Evolutionary conservation across 2,888 invertebrate species (phyloP), one percentile per base, ranked within the genome.

Genomic region (Euphydryas editha): DNA sequence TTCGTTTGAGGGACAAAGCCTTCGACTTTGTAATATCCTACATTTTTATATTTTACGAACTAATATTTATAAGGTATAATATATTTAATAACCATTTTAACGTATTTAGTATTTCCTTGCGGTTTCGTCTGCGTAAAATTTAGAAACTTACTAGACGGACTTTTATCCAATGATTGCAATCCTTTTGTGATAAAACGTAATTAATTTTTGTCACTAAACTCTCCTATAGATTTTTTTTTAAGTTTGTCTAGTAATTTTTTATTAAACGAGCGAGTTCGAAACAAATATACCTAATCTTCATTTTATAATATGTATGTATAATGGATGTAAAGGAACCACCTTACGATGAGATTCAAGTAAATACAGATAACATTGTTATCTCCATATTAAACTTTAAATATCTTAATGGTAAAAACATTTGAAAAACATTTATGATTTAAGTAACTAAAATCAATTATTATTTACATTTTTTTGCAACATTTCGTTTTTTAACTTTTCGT

Each of bases 21-120:
- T 15, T 20, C 20, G 21, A 47, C 59, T 59, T 58, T 63, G 47
- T 58, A 54, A 51, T 61, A 59, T 59, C 37, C 60, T 61, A 67
- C 54, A 13, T 20, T 17, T 56, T 56, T 63, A 54, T 59, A 58
- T 67, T 62, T 59, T 67, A 54, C 55, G 63, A 54, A 64, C 58
- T 54, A 30, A 30, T 5, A 30, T 30, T 30, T 30, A 7, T 30
- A 5, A 8, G 30, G 1, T 30, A 2, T 30, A 30, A 30, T 8
- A 30, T 1, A 7, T 30, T 30, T n/a, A n/a, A n/a, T n/a, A n/a
- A n/a, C n/a, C n/a, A n/a, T n/a, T n/a, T n/a, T n/a, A n/a, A n/a
- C n/a, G n/a, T n/a, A n/a, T n/a, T n/a, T n/a, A n/a, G n/a, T n/a
- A n/a, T n/a, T n/a, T n/a, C n/a, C n/a, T n/a, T n/a, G n/a, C n/a